These are phyloP conservation scores for Copsychus sechellarum DNA, from an alignment of 2,113 vertebrate genomes.

Conservation along the genomic window DNA sequence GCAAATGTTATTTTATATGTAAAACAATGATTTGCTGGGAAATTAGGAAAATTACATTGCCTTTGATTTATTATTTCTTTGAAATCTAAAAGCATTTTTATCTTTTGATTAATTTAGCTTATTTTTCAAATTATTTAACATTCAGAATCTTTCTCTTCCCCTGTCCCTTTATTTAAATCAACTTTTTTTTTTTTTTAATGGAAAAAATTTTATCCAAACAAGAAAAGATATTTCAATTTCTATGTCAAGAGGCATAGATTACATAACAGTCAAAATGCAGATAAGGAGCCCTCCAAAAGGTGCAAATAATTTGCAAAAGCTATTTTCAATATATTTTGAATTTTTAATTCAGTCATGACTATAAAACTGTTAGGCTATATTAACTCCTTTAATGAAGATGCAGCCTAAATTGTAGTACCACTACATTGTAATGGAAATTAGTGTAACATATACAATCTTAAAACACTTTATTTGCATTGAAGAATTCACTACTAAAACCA, in stretches of 20 bases:
- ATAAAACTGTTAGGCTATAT: background rate
- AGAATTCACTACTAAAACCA: background rate
- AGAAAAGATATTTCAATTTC: background rate
- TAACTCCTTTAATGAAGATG: background rate
- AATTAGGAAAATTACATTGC: background rate
- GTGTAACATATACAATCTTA: background rate
- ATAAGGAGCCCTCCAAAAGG: background rate
- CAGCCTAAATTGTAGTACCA: background rate
- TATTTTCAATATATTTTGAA: background rate
- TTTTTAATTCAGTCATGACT: background rate
- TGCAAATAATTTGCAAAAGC: background rate
- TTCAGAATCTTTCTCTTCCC: background rate
- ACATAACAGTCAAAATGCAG: background rate
- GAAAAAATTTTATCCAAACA: background rate
- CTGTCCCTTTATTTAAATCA: background rate
- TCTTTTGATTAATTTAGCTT: background rate
- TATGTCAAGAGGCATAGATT: background rate
- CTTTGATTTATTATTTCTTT: background rate
- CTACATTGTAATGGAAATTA: background rate
- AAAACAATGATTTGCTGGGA: background rate
- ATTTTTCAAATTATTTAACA: background rate
- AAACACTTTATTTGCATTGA: background rate
- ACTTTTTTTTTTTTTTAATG: background rate
- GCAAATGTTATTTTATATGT: background rate
- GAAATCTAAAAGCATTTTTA: background rate